Base-by-base conservation (phyloP, 2,797 vertebrate genomes). In the Chromis chromis region DNA sequence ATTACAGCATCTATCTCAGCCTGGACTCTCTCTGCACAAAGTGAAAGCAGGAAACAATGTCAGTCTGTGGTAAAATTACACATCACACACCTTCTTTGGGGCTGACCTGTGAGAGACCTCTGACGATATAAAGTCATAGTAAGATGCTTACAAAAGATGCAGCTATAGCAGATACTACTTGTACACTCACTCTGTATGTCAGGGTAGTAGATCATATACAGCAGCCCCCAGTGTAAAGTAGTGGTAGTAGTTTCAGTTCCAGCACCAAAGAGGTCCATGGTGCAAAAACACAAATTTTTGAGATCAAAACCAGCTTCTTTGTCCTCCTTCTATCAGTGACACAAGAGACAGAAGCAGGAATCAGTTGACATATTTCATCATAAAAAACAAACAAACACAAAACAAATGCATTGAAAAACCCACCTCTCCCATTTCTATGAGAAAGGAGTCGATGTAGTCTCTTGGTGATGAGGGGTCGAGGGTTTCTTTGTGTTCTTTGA, bases 151-250 rank as follows among this genome's bases (percentile, higher is more conserved):
- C 10, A 54, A 49, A 70, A 31, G 12, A 70, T 9, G 7, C 42
- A 66, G 21, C 1, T 13, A 36, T 36, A 10, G 33, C 33, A 36
- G 17, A 54, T 0, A 16, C 24, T 19, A 55, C 2, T 28, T 3
- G 58, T 6, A 53, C 22, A 78, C 60, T 42, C 62, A 90, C 89
- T 94, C 93, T 97, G 96, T 44, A 96, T 92, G 54, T 96, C 91
- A 1, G 95, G 96, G 55, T 96, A 17, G 1, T 76, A 4, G 24
- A 93, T 92, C 95, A 97, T 94, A 28, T 92, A 96, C 0, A 96
- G 81, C 54, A 97, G 66, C 6, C 78, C 96, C 96, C 96, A 98
- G 60, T 84, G 89, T 31, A 97, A 49, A 0, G 95, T 96, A 0
- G 94, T 93, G 3, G 87, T 48, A 0, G 89, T 91, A 5, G 92